Evolutionary conservation across 2,888 invertebrate genomes (phyloP).

Genomic region (Cephus rjabovi): DNA sequence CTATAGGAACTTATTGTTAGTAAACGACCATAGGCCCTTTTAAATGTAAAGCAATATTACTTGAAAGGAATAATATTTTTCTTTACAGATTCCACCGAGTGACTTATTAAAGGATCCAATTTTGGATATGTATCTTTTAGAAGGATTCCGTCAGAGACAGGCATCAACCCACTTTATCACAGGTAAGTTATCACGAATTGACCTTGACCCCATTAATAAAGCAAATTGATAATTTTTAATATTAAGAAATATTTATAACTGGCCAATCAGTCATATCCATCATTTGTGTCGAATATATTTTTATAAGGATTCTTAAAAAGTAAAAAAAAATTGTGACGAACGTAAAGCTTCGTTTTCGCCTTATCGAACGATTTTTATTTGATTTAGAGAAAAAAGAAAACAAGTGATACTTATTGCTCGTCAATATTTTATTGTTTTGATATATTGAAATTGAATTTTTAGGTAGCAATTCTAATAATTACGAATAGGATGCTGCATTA

Average conservation of each 20-base stretch:
- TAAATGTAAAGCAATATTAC: background rate
- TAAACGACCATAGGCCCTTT: background rate
- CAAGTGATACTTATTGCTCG: no score
- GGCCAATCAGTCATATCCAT: background rate
- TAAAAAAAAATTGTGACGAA: no score
- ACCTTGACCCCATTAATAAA: constrained; percentile 6
- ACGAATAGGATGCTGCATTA: no score
- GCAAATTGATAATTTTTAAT: background rate
- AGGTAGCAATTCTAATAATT: no score
- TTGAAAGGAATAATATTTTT: background rate
- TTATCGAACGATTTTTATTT: no score
- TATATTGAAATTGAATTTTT: no score
- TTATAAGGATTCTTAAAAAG: no score
- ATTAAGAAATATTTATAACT: background rate
- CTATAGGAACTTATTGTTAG: background rate
- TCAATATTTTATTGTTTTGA: no score
- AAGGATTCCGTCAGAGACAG: constrained; percentile 4
- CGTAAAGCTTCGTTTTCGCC: no score
- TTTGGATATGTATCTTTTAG: background rate
- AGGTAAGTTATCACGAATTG: constrained; percentile 11
- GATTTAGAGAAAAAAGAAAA: no score
- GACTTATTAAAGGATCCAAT: background rate
- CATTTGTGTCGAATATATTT: no score
- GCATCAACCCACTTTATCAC: constrained; percentile 12
- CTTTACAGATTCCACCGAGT: background rate